phyloP scores from a whole-genome alignment of 2,113 vertebrate species.

The Mustelus asterias region DNA sequence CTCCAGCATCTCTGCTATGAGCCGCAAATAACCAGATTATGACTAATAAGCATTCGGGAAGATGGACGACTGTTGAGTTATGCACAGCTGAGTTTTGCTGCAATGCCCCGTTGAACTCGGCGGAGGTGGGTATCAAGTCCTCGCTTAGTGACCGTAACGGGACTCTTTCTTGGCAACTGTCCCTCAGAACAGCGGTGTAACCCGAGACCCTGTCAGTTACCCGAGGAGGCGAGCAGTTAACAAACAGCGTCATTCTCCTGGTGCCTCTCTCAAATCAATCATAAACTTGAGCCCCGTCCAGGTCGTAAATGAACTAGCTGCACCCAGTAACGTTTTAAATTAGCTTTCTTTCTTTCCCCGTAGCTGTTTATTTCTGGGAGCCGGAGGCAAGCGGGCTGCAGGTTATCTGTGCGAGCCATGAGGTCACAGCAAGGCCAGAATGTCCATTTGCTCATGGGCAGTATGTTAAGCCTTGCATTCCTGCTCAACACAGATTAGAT shows the following conservation, averaged over 20 bases:
- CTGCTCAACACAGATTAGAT: slow-evolving; percentile 10
- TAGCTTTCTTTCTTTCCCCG: neutral
- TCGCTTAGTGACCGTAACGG: neutral
- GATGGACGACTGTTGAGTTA: neutral
- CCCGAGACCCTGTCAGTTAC: slow-evolving; percentile 8
- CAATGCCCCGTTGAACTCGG: neutral
- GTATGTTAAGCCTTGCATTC: slow-evolving; percentile 9
- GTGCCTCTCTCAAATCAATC: slow-evolving; percentile 20
- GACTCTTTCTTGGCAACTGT: neutral
- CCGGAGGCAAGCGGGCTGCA: neutral
- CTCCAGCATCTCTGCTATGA: neutral
- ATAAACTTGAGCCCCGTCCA: neutral
- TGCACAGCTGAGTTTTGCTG: neutral
- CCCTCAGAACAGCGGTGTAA: slow-evolving; percentile 11
- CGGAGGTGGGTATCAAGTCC: neutral
- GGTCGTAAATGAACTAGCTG: neutral
- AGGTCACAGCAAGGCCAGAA: slow-evolving; percentile 25
- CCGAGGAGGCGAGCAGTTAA: neutral
- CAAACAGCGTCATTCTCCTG: slow-evolving; percentile 3
- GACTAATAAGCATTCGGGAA: neutral
- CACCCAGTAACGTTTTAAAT: neutral
- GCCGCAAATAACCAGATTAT: neutral
- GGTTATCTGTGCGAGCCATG: neutral
- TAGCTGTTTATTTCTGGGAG: neutral
- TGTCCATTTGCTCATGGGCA: slow-evolving; percentile 2